A percentile compares a stretch with the other conserved stretches of the same genome.
phyloP scores from a whole-genome alignment of 2,113 vertebrate genomes.

The Rhegmatorhina hoffmannsi region DNA sequence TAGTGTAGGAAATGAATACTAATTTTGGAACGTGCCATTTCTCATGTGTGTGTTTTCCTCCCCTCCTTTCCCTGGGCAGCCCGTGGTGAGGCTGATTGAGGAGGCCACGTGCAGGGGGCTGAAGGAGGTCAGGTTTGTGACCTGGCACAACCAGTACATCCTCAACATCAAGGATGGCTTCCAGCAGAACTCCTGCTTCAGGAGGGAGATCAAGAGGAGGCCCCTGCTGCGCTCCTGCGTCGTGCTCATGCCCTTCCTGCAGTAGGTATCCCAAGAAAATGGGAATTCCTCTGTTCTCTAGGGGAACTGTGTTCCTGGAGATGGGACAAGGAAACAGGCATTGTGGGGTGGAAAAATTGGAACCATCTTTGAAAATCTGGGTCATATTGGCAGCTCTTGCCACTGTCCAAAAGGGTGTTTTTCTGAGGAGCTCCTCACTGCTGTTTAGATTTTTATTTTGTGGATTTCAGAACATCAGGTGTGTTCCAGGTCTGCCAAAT shows the following conservation, averaged over 20 bases:
- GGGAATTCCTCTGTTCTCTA: rapidly evolving
- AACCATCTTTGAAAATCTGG: background rate
- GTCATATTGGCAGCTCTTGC: background rate
- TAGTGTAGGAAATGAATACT: rapidly evolving
- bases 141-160: slow-evolving; percentile 96
- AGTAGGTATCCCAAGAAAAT: slow-evolving; percentile 78
- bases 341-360: slow-evolving; percentile 39
- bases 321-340: background rate
- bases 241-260: slow-evolving; percentile 88
- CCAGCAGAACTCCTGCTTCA: slow-evolving; percentile 92
- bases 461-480: background rate
- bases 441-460: background rate
- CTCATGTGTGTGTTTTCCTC: background rate
- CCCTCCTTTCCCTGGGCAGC: slow-evolving; percentile 69
- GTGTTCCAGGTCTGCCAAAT: background rate
- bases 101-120: slow-evolving; percentile 90
- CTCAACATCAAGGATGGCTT: slow-evolving; percentile 92
- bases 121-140: slow-evolving; percentile 95
- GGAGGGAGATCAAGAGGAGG: slow-evolving; percentile 92
- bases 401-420: rapidly evolving
- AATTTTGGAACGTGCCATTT: background rate
- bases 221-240: slow-evolving; percentile 91
- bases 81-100: slow-evolving; percentile 92
- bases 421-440: background rate
- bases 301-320: background rate